Percentiles rank a stretch among this genome's conserved stretches.
phyloP scores from a whole-genome alignment of 2,797 vertebrate genomes.

The Molossus alvarezi region DNA sequence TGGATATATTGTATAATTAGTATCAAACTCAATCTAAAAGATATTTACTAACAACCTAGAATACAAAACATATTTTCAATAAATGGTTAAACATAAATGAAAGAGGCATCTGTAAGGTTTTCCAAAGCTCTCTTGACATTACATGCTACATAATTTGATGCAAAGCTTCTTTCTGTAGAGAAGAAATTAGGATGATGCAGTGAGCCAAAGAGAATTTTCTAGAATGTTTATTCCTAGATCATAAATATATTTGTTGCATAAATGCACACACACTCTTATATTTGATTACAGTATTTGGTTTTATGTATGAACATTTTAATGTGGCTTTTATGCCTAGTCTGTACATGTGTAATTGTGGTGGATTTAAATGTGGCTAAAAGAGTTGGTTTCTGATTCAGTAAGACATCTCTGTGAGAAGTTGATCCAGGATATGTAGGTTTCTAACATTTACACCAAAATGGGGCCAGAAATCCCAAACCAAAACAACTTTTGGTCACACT shows the following conservation, averaged over 20 bases:
- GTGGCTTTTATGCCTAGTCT: constrained; percentile 47
- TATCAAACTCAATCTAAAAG: not conserved
- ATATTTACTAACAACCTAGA: constrained; percentile 31
- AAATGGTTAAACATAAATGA: constrained; percentile 17
- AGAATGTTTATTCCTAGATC: not conserved
- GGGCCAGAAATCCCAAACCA: constrained; percentile 71
- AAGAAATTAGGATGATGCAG: not conserved
- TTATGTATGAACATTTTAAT: constrained; percentile 54
- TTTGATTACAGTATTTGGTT: constrained; percentile 32
- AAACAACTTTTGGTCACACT: constrained; percentile 78
- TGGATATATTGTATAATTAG: not conserved
- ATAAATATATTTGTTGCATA: constrained; percentile 47
- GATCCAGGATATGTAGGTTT: constrained; percentile 49
- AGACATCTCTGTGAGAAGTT: constrained; percentile 37
- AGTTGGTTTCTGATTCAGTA: constrained; percentile 49
- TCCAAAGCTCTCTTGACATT: not conserved
- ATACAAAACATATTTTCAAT: constrained; percentile 38
- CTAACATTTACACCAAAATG: constrained; percentile 69
- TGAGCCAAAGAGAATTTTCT: constrained; percentile 65
- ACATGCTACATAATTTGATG: not conserved
- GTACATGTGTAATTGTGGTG: constrained; percentile 28
- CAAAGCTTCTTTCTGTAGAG: not conserved
- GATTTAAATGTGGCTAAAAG: constrained; percentile 57
- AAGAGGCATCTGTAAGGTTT: constrained; percentile 22
- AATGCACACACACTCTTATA: not conserved